These are phyloP conservation scores for Dolichoris vasculosae DNA, from an alignment of 1,140 invertebrate species.

Conservation along the genomic window DNA sequence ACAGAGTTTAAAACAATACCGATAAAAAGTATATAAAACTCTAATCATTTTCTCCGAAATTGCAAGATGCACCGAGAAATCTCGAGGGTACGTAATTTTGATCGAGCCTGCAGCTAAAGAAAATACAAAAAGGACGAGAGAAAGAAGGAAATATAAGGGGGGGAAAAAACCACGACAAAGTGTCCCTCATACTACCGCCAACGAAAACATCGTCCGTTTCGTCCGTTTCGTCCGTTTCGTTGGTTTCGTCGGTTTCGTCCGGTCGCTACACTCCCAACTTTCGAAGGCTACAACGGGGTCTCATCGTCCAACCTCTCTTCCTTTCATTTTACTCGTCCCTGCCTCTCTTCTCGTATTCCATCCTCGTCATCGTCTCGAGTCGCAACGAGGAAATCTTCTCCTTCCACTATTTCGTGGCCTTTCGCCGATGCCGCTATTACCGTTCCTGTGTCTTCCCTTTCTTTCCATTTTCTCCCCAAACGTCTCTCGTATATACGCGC, in stretches of 20 bases:
- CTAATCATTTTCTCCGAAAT: not conserved
- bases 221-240: too few species aligned
- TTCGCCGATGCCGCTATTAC: not conserved
- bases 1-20: too few species aligned
- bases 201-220: not conserved
- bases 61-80: not conserved
- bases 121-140: not conserved
- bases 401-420: not conserved
- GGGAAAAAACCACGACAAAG: constrained; percentile 3
- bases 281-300: constrained; percentile 3
- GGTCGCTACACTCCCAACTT: not conserved
- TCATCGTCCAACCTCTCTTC: constrained; percentile 13
- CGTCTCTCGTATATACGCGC: constrained; percentile 1
- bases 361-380: constrained; percentile 10
- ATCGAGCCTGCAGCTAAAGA: not conserved
- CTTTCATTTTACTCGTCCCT: not conserved
- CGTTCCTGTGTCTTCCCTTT: not conserved
- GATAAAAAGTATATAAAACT: not conserved
- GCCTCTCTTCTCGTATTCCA: not conserved
- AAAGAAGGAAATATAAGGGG: not conserved
- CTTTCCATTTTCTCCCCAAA: not conserved
- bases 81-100: not conserved
- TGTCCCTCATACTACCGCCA: not conserved
- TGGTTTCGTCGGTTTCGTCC: not conserved
- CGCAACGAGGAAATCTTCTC: not conserved